Base-by-base conservation (phyloP, 2,113 vertebrate species). In the Oostethus manadensis region DNA sequence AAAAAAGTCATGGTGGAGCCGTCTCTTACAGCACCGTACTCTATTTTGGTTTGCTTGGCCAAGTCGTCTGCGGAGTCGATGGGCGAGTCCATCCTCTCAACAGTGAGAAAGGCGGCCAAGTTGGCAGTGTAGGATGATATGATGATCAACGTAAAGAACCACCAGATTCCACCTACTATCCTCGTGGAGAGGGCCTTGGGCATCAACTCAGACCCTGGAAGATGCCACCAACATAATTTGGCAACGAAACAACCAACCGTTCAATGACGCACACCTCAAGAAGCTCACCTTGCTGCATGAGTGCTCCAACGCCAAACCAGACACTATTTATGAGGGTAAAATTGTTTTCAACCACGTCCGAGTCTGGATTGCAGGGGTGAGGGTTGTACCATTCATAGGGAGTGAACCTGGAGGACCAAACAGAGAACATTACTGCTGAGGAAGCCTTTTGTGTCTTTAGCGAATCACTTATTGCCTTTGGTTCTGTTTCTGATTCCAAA, bases 311-410 rank as follows among this genome's bases (percentile, higher is more conserved):
- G 86, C 95, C 97, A 91, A 99, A 99, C 96, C 96, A 99, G 82
- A 99, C 93, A 86, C 95, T 98, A 84, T 99, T 98, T 82, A 98
- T 94, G 56, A 99, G 90, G 79, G 97, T 99, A 89, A 98, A 98
- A 92, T 97, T 98, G 92, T 98, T 98, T 92, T 98, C 95, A 82
- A 98, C 95, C 82, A 98, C 95, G 44, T 98, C 97, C 54, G 96
- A 95, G 87, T 98, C 94, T 48, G 95, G 97, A 85, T 98, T 98
- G 88, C 97, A 99, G 43, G 97, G 97, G 84, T 99, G 95, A 77
- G 97, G 96, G 73, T 98, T 98, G 91, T 98, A 97, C 97, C 97
- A 98, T 81, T 99, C 96, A 70, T 98, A 98, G 29, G 96, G 97
- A 79, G 96, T 99, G 79, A 99, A 99, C 92, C 97, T 99, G 88